These are phyloP conservation scores for Pachycephala philippinensis DNA, from an alignment of 2,113 vertebrate genomes.

Conservation along the genomic window DNA sequence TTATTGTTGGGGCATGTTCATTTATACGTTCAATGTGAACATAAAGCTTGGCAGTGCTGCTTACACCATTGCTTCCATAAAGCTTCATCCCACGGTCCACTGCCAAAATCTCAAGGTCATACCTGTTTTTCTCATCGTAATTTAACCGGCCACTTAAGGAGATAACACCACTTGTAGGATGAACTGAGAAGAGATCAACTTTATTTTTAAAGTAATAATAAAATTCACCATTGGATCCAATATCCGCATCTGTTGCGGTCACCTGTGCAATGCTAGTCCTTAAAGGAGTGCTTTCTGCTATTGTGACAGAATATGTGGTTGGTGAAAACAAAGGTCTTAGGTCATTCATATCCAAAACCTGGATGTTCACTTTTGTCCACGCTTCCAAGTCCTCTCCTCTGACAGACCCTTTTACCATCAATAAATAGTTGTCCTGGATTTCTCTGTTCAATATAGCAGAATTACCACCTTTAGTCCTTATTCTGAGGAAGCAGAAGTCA, in stretches of 20 bases:
- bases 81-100: constrained; percentile 98
- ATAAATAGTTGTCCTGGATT: constrained; percentile 94
- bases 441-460: constrained; percentile 96
- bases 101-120: constrained; percentile 91
- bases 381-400: constrained; percentile 91
- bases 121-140: constrained; percentile 84
- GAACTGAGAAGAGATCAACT: constrained; percentile 92
- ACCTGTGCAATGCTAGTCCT: constrained; percentile 98
- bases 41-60: constrained; percentile 96
- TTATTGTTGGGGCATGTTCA: constrained; percentile 84
- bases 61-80: constrained; percentile 95
- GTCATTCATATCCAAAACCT: constrained; percentile 98
- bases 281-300: constrained; percentile 92
- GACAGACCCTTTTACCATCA: constrained; percentile 91
- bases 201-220: constrained; percentile 98
- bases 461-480: constrained; percentile 97
- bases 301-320: constrained; percentile 93
- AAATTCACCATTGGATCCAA: constrained; percentile 97
- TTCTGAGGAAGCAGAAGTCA: constrained; percentile 96
- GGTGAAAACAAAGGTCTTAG: constrained; percentile 97
- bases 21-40: constrained; percentile 93
- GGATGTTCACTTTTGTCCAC: constrained; percentile 94
- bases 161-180: constrained; percentile 93
- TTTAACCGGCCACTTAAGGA: constrained; percentile 90
- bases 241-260: constrained; percentile 96